Percentiles rank a stretch among this genome's conserved stretches.
Evolutionary conservation across 1,140 invertebrate genomes (phyloP).

Genomic region (Ips nitidus): DNA sequence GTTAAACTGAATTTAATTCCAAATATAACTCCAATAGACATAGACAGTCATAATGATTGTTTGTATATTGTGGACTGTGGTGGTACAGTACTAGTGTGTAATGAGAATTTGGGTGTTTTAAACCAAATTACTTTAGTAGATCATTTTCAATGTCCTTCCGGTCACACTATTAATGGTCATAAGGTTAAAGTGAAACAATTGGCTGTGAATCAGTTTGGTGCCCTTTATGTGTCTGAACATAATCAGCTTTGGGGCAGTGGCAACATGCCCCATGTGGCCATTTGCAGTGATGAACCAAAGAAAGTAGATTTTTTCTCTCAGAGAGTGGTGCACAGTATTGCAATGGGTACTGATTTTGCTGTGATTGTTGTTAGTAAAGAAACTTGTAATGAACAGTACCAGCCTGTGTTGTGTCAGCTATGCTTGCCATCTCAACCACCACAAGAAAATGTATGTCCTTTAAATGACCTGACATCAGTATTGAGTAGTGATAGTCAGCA

Average conservation of each 20-base stretch:
- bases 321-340: constrained; percentile 63
- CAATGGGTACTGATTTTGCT: constrained; percentile 69
- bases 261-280: constrained; percentile 67
- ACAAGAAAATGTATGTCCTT: constrained; percentile 53
- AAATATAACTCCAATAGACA: constrained; percentile 51
- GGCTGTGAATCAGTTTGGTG: constrained; percentile 61
- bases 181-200: constrained; percentile 65
- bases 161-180: constrained; percentile 62
- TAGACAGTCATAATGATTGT: constrained; percentile 61
- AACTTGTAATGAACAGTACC: constrained; percentile 61
- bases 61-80: constrained; percentile 64
- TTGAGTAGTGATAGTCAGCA: constrained; percentile 15
- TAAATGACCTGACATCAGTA: constrained; percentile 55
- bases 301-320: constrained; percentile 70
- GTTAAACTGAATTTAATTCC: constrained; percentile 35
- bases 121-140: constrained; percentile 66
- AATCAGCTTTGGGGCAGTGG: constrained; percentile 76
- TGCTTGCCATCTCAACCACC: constrained; percentile 53
- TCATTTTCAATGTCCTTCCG: constrained; percentile 65
- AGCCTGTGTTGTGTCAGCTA: constrained; percentile 43
- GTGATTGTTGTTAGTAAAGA: constrained; percentile 65
- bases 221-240: constrained; percentile 66
- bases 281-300: constrained; percentile 61
- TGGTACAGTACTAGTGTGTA: constrained; percentile 62
- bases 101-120: constrained; percentile 56